These are phyloP conservation scores for Pseudorasbora parva DNA, from an alignment of 2,113 vertebrate genomes.

Conservation along the genomic window DNA sequence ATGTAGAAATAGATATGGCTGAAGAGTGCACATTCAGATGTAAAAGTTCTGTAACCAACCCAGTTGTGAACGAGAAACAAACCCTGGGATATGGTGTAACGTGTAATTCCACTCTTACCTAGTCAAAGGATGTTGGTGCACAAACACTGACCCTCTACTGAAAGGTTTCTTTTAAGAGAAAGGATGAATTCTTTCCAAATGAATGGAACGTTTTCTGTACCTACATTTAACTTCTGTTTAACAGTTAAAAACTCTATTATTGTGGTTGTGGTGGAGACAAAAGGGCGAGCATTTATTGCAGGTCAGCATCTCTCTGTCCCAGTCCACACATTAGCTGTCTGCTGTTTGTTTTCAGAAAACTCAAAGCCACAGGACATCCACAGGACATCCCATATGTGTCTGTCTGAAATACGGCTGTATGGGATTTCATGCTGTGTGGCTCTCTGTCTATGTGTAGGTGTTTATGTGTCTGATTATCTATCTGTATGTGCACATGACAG, in stretches of 20 bases:
- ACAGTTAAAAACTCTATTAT: neutral
- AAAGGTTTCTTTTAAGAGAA: neutral
- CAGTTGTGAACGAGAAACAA: neutral
- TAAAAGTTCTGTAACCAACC: neutral
- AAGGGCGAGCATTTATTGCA: neutral
- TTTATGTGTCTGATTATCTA: slow-evolving; percentile 44
- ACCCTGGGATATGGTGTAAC: neutral
- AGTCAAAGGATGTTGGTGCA: neutral
- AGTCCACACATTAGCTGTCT: neutral
- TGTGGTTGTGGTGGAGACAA: slow-evolving; percentile 1
- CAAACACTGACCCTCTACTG: neutral
- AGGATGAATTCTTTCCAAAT: neutral
- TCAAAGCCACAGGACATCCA: slow-evolving; percentile 2
- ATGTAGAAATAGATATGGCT: neutral
- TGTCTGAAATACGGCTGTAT: neutral
- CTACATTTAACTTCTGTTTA: slow-evolving; percentile 14
- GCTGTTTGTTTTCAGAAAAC: slow-evolving; percentile 21
- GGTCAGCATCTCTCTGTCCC: neutral
- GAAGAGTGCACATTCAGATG: neutral
- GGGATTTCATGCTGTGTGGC: neutral
- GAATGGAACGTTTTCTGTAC: neutral
- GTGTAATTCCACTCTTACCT: neutral
- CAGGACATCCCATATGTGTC: slow-evolving; percentile 3
- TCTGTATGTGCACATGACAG: slow-evolving; percentile 67
- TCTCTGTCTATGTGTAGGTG: neutral